phyloP scores from a whole-genome alignment of 2,113 vertebrate genomes.

The Megaptera novaeangliae region DNA sequence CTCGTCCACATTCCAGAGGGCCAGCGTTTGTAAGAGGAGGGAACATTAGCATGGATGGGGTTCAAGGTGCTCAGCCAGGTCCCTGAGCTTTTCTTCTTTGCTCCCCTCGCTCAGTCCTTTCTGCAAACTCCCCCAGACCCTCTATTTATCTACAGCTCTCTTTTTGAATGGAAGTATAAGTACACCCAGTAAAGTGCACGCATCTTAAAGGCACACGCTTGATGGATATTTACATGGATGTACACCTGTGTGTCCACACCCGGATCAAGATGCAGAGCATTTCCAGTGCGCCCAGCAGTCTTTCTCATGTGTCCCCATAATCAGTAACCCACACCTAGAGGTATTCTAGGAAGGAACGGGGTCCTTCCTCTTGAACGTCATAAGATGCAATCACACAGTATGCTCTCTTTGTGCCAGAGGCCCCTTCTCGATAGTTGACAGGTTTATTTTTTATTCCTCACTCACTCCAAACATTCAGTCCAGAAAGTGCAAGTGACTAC shows the following conservation, averaged over 20 bases:
- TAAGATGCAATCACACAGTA: background rate
- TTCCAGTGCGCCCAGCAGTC: background rate
- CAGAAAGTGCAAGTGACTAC: rapidly evolving
- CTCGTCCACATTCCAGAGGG: rapidly evolving
- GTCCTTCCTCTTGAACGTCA: background rate
- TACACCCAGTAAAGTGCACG: background rate
- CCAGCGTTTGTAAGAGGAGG: background rate
- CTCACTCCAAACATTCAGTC: background rate
- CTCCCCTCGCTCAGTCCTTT: background rate
- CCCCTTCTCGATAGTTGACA: background rate
- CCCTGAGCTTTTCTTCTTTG: background rate
- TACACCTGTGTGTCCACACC: background rate
- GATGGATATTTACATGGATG: background rate
- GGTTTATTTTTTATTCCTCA: background rate
- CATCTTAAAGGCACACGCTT: background rate
- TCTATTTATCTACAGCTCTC: background rate
- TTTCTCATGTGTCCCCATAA: too few relatives aligned
- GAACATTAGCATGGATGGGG: background rate
- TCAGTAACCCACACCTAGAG: background rate
- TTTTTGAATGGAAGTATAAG: background rate
- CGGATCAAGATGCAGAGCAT: background rate
- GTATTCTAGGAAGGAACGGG: background rate
- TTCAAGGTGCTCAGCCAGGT: background rate
- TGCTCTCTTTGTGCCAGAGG: background rate
- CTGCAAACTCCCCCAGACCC: background rate